A percentile compares a stretch with the other conserved stretches of the same genome.
These are phyloP conservation scores for Thelaira solivaga DNA, from an alignment of 2,888 invertebrate genomes.

Conservation along the genomic window DNA sequence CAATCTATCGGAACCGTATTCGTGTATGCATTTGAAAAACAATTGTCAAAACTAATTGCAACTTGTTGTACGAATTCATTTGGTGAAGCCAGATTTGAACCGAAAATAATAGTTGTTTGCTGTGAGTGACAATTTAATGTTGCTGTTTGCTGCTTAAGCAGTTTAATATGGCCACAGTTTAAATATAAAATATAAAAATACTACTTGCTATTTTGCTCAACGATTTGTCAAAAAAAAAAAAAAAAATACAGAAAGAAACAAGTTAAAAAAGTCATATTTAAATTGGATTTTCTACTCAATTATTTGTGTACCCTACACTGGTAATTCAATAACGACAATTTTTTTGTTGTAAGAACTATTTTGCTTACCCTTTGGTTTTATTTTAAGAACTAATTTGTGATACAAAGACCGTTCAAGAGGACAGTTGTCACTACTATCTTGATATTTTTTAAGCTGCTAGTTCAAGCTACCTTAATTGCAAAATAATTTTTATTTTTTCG, in stretches of 20 bases:
- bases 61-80: constrained; percentile 25
- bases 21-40: constrained; percentile 11
- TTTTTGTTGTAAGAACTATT: too few relatives aligned
- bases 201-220: constrained; percentile 50
- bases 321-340: too few relatives aligned
- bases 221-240: constrained; percentile 43
- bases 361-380: background rate
- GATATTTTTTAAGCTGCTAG: too few relatives aligned
- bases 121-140: constrained; percentile 57
- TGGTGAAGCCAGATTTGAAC: background rate
- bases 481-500: too few relatives aligned
- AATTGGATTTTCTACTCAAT: constrained; percentile 36
- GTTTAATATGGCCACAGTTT: constrained; percentile 40
- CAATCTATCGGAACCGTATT: background rate
- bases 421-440: too few relatives aligned
- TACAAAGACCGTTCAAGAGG: too few relatives aligned
- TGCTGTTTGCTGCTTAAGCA: constrained; percentile 56
- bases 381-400: too few relatives aligned
- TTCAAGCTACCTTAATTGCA: too few relatives aligned
- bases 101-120: constrained; percentile 32
- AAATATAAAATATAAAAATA: background rate
- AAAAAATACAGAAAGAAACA: too few relatives aligned
- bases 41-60: constrained; percentile 52
- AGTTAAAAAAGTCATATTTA: constrained; percentile 14
- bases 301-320: constrained; percentile 28